Percentiles rank a stretch among this genome's conserved stretches.
Conservation (phyloP, 2,888 invertebrate species). For the Steromphala cineraria region DNA sequence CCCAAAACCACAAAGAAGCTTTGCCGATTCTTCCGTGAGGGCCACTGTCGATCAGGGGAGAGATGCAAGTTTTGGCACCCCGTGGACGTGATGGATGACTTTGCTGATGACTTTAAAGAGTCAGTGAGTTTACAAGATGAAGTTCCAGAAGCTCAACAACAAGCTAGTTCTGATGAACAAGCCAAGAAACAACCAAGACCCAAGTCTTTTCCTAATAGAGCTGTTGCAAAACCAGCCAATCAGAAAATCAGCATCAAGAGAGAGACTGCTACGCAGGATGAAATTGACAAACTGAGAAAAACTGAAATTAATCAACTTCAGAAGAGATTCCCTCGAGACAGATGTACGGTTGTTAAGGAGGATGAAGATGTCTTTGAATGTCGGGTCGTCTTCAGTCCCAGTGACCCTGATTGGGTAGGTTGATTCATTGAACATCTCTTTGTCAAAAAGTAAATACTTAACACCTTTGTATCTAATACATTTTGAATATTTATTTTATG, state of each 20-base stretch:
- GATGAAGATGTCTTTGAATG: conserved; percentile 41
- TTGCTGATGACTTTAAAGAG: not conserved
- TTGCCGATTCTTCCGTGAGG: conserved; percentile 48
- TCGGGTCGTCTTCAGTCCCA: conserved; percentile 56
- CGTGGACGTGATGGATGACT: conserved; percentile 11
- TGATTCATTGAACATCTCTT: no score
- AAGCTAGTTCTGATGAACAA: not conserved
- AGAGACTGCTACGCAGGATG: conserved; percentile 43
- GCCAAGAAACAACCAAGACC: not conserved
- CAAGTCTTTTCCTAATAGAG: conserved; percentile 4
- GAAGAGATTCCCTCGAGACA: conserved; percentile 62
- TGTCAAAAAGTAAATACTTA: no score
- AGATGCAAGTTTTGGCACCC: conserved; percentile 56
- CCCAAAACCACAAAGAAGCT: conserved; percentile 16
- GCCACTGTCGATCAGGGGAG: conserved; percentile 53
- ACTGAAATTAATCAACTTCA: conserved; percentile 64
- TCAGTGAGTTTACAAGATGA: not conserved
- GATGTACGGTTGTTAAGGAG: conserved; percentile 45
- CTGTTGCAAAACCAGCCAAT: conserved; percentile 30
- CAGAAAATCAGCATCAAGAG: conserved; percentile 28
- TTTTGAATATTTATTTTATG: no score
- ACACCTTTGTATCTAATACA: no score
- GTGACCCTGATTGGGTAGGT: conserved; percentile 73
- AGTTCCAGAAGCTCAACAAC: not conserved
- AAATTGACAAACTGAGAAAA: conserved; percentile 48